phyloP scores from a whole-genome alignment of 2,797 vertebrate genomes.

The Sitta carolinensis region DNA sequence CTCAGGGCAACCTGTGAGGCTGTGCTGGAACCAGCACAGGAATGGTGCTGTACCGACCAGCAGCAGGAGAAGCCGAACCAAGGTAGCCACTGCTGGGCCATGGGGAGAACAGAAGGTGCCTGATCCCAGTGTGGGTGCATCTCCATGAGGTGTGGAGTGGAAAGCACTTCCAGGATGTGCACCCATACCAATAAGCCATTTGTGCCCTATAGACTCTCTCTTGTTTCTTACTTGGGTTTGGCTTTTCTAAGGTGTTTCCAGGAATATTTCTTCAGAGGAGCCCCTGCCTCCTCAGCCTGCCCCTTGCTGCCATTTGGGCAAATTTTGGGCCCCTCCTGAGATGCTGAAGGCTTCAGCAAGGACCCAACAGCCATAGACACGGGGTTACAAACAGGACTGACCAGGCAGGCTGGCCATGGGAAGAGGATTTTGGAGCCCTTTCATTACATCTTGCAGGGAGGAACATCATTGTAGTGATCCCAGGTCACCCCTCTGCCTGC shows the following conservation, averaged over 20 bases:
- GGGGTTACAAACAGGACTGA: background rate
- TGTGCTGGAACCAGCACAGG: background rate
- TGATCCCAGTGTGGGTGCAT: background rate
- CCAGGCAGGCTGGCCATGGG: fast-evolving
- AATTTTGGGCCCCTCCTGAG: background rate
- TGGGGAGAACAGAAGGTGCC: background rate
- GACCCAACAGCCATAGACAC: fast-evolving
- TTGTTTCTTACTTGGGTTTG: background rate
- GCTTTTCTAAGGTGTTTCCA: background rate
- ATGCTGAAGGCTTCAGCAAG: background rate
- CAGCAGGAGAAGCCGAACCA: background rate
- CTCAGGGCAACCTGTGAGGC: background rate
- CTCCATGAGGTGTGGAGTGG: background rate
- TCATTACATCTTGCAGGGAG: background rate
- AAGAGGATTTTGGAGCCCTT: background rate
- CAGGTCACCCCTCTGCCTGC: background rate
- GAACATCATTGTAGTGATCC: fast-evolving
- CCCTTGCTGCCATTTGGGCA: background rate
- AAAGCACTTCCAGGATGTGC: background rate
- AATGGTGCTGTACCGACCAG: background rate
- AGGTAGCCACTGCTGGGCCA: background rate
- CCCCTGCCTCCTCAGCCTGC: background rate
- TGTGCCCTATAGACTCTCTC: background rate
- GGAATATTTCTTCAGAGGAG: background rate
- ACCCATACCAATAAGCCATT: background rate